Percentiles rank a stretch among this genome's conserved stretches.
These are phyloP conservation scores for Molorchus minor DNA, from an alignment of 2,888 invertebrate genomes.

Conservation along the genomic window DNA sequence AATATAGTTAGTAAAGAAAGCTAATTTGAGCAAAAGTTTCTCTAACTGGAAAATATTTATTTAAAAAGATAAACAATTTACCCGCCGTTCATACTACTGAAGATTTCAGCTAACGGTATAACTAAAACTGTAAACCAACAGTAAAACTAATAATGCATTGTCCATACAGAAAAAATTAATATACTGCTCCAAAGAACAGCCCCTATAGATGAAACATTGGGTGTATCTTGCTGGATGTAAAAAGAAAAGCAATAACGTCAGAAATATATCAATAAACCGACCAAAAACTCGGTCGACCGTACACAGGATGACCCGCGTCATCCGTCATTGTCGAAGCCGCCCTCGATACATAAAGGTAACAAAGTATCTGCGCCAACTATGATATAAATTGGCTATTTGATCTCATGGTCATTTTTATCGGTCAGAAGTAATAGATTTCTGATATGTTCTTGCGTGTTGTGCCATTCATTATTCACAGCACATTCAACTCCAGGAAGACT, in stretches of 20 bases:
- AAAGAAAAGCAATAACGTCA: conserved; percentile 51
- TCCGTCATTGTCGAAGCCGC: conserved; percentile 52
- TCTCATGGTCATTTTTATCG: conserved; percentile 54
- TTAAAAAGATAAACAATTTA: no score
- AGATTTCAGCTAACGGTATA: no score
- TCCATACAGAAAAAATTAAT: conserved; percentile 37
- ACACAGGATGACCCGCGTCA: conserved; percentile 46
- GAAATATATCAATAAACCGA: conserved; percentile 49
- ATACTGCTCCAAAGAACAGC: conserved; percentile 28
- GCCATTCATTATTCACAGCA: conserved; percentile 50
- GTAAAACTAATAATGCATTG: conserved; percentile 16
- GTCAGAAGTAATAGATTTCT: conserved; percentile 53
- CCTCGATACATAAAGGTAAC: conserved; percentile 54
- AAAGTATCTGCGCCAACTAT: conserved; percentile 48
- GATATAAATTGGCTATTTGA: conserved; percentile 57
- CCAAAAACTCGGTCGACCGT: conserved; percentile 47
- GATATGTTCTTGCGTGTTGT: conserved; percentile 49
- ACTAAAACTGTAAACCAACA: conserved; percentile 10
- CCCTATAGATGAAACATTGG: conserved; percentile 43
- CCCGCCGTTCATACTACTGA: no score
- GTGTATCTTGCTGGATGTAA: conserved; percentile 38
- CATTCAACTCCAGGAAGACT: conserved; percentile 40
- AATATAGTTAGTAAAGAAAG: no score
- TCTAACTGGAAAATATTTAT: no score
- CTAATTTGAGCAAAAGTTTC: no score